Base-by-base conservation (phyloP, 2,888 invertebrate genomes). In the Leptopilina drosophilae region DNA sequence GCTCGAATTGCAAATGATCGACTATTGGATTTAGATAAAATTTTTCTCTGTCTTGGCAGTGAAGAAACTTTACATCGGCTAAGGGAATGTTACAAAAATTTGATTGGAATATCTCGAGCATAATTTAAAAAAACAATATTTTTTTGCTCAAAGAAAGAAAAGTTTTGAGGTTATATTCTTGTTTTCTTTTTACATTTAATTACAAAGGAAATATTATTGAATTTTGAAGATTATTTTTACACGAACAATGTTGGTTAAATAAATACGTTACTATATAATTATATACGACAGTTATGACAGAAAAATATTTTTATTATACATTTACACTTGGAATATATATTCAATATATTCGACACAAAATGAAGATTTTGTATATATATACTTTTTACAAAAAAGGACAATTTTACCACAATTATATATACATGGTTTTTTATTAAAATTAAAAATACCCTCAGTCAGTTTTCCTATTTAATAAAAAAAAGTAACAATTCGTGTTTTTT, bases 1-100 rank as follows among this genome's bases (percentile, higher is more conserved):
- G 85, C 87, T 69, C 88, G 91, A 77, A 89, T 90, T 81, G 84
- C 87, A 53, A 91, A 91, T 73, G 91, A 91, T 81, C 77, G 88
- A 49, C 64, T 88, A 33, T 82, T 90, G 80, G 88, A 90, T 73
- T 80, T 90, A 46, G 90, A 91, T 73, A 85, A 85, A 78, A 83
- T 85, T 46, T 84, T 91, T 59, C 80, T 91, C 3, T 91, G 91
- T 76, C 81, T 85, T 0, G 87, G 89, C 67, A 77, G 79, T 11
- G 76, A 86, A 65, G 81, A 78, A 42, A 90, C 90, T 40, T 83
- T 91, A 14, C 79, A 83, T 0, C 84, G 89, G 76, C 84, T 90
- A 64, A 46, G 81, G 49, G 81, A 83, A 15, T 91, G 91, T 83
- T 91, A 88, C 20, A 82, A 88, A 56, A 78, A 78, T 40, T 90